These are phyloP conservation scores for Chanos chanos DNA, from an alignment of 2,797 vertebrate genomes.

Conservation along the genomic window DNA sequence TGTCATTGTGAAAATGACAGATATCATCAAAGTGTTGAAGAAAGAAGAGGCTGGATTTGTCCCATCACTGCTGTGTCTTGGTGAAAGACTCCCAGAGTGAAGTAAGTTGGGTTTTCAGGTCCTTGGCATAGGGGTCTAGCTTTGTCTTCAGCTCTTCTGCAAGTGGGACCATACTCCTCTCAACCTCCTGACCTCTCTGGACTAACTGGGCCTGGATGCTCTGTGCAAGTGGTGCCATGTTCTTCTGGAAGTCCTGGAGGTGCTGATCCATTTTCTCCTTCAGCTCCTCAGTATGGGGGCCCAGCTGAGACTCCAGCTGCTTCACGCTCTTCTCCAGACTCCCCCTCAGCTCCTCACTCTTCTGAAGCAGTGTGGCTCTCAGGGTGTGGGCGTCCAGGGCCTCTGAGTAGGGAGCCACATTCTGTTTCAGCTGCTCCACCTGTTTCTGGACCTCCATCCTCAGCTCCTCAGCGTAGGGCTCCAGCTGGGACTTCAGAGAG, in stretches of 20 bases:
- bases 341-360: slow-evolving; percentile 57
- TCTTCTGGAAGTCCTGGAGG: slow-evolving; percentile 61
- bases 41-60: too few species aligned
- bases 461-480: slow-evolving; percentile 52
- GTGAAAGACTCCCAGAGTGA: slow-evolving; percentile 58
- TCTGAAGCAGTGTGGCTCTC: slow-evolving; percentile 54
- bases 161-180: slow-evolving; percentile 57
- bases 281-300: slow-evolving; percentile 61
- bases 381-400: slow-evolving; percentile 55
- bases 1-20: too few species aligned
- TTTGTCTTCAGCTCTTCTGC: slow-evolving; percentile 58
- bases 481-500: slow-evolving; percentile 25
- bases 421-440: slow-evolving; percentile 57
- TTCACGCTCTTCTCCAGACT: slow-evolving; percentile 55
- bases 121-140: slow-evolving; percentile 51
- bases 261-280: slow-evolving; percentile 63
- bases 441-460: slow-evolving; percentile 43
- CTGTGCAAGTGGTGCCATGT: slow-evolving; percentile 51
- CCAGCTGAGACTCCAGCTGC: slow-evolving; percentile 54
- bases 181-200: slow-evolving; percentile 56
- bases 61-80: slow-evolving; percentile 53
- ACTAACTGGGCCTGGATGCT: slow-evolving; percentile 54
- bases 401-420: slow-evolving; percentile 40
- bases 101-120: slow-evolving; percentile 50
- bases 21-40: too few species aligned